Evolutionary conservation across 2,888 invertebrate species (phyloP).

Genomic region (Sphaerophoria taeniata): DNA sequence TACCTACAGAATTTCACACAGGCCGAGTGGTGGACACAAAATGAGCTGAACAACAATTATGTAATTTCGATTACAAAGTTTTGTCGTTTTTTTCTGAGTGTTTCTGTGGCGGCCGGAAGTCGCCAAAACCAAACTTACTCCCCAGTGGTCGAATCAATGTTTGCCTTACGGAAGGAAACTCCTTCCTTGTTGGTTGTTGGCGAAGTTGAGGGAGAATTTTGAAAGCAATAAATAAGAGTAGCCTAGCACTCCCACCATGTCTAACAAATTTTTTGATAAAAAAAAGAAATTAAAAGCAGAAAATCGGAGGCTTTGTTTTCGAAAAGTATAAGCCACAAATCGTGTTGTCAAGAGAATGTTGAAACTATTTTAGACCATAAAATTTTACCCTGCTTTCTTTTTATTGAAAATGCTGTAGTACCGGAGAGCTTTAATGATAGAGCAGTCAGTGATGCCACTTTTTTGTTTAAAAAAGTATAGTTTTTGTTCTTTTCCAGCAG

Average conservation of each 20-base stretch:
- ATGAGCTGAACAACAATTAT: constrained; percentile 66
- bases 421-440: neutral
- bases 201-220: neutral
- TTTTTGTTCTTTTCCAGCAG: no score
- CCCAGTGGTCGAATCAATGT: no score
- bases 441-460: constrained; percentile 5
- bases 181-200: no score
- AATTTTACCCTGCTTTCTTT: constrained; percentile 12
- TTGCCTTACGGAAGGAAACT: no score
- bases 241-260: neutral
- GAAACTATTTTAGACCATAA: constrained; percentile 48
- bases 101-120: constrained; percentile 11
- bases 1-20: constrained; percentile 5
- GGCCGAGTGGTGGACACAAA: constrained; percentile 32
- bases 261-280: neutral
- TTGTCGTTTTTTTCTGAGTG: constrained; percentile 51
- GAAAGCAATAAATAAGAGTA: constrained; percentile 10
- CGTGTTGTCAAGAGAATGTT: constrained; percentile 55
- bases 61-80: constrained; percentile 72
- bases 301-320: constrained; percentile 2
- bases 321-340: constrained; percentile 46
- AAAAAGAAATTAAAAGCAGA: constrained; percentile 4
- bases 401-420: constrained; percentile 8
- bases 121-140: neutral
- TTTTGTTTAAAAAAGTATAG: neutral